Evolutionary conservation across 1,140 invertebrate genomes (phyloP).

Genomic region (Acyrthosiphon pisum): DNA sequence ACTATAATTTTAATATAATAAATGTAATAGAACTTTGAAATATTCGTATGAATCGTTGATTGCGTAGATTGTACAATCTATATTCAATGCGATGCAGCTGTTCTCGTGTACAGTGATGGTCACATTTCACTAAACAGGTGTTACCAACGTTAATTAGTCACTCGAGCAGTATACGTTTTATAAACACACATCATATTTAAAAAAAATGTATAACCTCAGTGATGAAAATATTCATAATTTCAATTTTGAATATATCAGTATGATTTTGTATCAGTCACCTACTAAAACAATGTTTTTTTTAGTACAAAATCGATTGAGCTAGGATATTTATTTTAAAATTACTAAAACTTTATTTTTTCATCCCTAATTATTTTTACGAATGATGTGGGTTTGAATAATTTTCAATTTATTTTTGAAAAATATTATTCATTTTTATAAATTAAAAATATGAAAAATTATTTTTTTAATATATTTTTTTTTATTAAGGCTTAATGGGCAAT

Average conservation of each 20-base stretch:
- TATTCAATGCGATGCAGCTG: neutral
- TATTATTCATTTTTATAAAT: neutral
- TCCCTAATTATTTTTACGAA: neutral
- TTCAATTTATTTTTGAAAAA: neutral
- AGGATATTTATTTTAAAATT: neutral
- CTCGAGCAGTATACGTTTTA: neutral
- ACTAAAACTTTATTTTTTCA: neutral
- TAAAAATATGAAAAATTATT: neutral
- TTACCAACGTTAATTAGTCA: neutral
- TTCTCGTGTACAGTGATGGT: neutral
- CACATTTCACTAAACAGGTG: constrained; percentile 20
- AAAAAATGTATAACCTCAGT: neutral
- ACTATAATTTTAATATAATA: too few species aligned
- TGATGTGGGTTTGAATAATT: neutral
- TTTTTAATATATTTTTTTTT: neutral
- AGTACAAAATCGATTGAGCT: neutral
- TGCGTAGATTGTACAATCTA: neutral
- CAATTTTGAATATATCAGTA: neutral
- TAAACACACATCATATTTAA: neutral
- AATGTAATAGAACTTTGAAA: neutral
- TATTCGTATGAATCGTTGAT: neutral
- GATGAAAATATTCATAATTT: neutral
- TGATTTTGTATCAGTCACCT: neutral
- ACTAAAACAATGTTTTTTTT: neutral
- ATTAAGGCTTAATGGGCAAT: neutral